phyloP scores from a whole-genome alignment of 1,140 invertebrate species.

The Micrasema minimum region DNA sequence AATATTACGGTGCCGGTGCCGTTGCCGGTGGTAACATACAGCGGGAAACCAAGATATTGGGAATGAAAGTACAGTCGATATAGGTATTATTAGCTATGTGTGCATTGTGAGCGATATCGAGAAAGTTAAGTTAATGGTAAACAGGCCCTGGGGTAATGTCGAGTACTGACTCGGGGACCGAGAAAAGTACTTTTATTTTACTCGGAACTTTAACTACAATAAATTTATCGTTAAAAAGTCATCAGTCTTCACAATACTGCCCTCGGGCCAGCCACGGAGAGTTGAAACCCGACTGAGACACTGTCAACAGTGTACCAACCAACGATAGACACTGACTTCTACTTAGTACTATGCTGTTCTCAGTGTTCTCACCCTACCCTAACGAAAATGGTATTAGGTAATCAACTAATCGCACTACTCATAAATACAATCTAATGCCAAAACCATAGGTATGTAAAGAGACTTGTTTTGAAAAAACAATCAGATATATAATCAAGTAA shows the following conservation, averaged over 20 bases:
- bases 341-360: too few species aligned
- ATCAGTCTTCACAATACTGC: constrained; percentile 2
- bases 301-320: neutral
- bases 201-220: neutral
- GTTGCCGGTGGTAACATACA: neutral
- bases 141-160: constrained; percentile 6
- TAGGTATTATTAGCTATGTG: constrained; percentile 10
- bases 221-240: constrained; percentile 19
- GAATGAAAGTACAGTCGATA: constrained; percentile 23
- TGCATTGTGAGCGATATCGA: constrained; percentile 21
- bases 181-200: constrained; percentile 18
- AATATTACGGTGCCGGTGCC: too few species aligned
- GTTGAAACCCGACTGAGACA: neutral
- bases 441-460: too few species aligned
- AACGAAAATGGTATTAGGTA: too few species aligned
- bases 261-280: neutral
- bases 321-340: too few species aligned
- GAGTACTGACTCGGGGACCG: neutral
- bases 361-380: too few species aligned
- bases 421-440: too few species aligned
- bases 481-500: too few species aligned
- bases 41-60: constrained; percentile 2
- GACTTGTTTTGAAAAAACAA: too few species aligned
- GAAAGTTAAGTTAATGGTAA: constrained; percentile 24
- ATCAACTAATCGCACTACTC: too few species aligned